Evolutionary conservation across 2,888 invertebrate genomes (phyloP), one percentile per base, ranked within the genome.

Genomic region (Macropis europaea): DNA sequence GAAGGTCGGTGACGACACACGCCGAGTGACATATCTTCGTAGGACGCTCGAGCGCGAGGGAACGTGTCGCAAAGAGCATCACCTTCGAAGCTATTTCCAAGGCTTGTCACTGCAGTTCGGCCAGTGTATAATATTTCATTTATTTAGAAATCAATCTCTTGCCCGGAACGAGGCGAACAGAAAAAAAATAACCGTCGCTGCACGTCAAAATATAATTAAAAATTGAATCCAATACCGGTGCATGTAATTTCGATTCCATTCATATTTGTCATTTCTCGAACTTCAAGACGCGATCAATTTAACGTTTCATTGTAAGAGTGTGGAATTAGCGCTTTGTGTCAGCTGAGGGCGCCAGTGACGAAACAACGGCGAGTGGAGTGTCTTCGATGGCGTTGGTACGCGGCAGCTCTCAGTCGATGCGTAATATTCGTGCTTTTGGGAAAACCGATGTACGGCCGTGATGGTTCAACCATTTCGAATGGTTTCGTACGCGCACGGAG

Each of bases 321-420:
- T 43, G 34, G 36, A 57, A 57, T 57, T 47, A 19, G 53, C 22
- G 40, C 17, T 48, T 42, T 34, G 60, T 53, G 53, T 76, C 82
- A 79, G 81, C 79, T 81, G 79, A 75, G 79, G 78, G 79, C 81
- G 81, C 81, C 73, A 78, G 81, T 73, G 79, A 81, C 69, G 81
- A 79, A 74, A 81, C 43, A 38, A 61, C 11, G 11, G 6, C 6
- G 80, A 81, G 74, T 79, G 79, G 74, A 81, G 30, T 28, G 64
- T 81, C 81, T 76, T n/a, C 28, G 64, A 9, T 22, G 54, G 52
- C 26, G 15, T 9, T 19, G 63, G 34, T 52, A 32, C 43, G 63
- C 40, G 63, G n/a, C n/a, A n/a, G n/a, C 52, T 48, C 45, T 59
- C 42, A 28, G 50, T 56, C 22, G 66, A 66, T 63, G 60, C 68